A percentile compares a stretch with the other conserved stretches of the same genome.
phyloP scores from a whole-genome alignment of 2,888 invertebrate genomes.

The Meta bourneti region DNA sequence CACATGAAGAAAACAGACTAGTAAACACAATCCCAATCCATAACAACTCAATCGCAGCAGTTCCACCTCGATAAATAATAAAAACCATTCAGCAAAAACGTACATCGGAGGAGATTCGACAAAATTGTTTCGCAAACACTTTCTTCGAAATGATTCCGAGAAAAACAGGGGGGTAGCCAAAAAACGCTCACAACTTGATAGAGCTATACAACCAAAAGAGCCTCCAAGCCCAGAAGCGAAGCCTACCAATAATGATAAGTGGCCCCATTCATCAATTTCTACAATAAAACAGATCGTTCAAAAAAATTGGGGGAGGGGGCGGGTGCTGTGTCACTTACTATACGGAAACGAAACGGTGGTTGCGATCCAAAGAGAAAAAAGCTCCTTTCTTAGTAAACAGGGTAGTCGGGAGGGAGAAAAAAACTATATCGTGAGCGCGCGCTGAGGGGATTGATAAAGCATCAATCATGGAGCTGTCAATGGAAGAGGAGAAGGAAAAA shows the following conservation, averaged over 20 bases:
- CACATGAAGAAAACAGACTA: no score
- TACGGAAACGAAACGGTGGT: conserved; percentile 47
- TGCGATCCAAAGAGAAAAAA: conserved; percentile 46
- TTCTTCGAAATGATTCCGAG: neutral
- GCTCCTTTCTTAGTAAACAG: conserved; percentile 56
- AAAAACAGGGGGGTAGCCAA: neutral
- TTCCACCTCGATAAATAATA: no score
- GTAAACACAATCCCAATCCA: no score
- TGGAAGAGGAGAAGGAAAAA: conserved; percentile 14
- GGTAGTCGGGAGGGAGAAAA: conserved; percentile 11
- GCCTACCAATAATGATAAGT: conserved; percentile 74
- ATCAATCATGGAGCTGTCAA: conserved; percentile 77
- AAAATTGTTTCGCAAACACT: conserved; percentile 28
- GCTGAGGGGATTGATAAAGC: conserved; percentile 75
- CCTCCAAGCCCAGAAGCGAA: conserved; percentile 40
- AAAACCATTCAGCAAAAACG: no score
- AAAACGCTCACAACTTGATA: conserved; percentile 54
- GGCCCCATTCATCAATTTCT: conserved; percentile 74
- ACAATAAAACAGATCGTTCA: conserved; percentile 70
- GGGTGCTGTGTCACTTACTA: conserved; percentile 46
- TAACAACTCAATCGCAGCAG: no score
- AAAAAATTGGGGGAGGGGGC: conserved; percentile 5
- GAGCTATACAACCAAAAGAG: conserved; percentile 48
- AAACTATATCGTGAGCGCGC: conserved; percentile 48
- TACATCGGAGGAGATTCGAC: neutral